Percentiles rank a stretch among this genome's conserved stretches.
Conservation (phyloP, 2,888 invertebrate genomes). For the Tinea pellionella region DNA sequence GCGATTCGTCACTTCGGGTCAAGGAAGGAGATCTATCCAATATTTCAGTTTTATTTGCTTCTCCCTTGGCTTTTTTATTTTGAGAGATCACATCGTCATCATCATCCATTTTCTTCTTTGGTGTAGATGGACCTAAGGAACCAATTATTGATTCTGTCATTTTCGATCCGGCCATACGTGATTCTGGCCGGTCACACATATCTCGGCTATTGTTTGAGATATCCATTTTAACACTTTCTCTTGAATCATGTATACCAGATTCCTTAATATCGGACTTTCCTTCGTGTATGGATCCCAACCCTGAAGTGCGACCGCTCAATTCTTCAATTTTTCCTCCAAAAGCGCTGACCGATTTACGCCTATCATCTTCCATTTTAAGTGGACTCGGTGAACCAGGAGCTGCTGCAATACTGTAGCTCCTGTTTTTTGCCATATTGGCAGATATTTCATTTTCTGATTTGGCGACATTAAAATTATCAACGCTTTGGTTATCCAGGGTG, state of each 20-base stretch:
- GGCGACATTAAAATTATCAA: constrained; percentile 37
- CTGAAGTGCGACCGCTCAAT: constrained; percentile 42
- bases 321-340: constrained; percentile 56
- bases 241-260: constrained; percentile 44
- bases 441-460: constrained; percentile 52
- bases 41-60: constrained; percentile 38
- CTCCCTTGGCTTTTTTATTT: constrained; percentile 31
- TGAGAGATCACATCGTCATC: constrained; percentile 57
- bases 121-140: constrained; percentile 38
- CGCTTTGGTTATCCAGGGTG: constrained; percentile 58
- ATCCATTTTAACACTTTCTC: constrained; percentile 53
- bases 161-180: constrained; percentile 54
- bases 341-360: constrained; percentile 60
- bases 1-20: constrained; percentile 61
- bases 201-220: constrained; percentile 38
- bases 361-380: constrained; percentile 57
- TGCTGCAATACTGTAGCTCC: constrained; percentile 66
- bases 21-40: constrained; percentile 61
- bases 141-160: constrained; percentile 65
- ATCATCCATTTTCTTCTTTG: constrained; percentile 50
- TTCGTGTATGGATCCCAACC: constrained; percentile 60
- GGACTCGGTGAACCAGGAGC: constrained; percentile 58
- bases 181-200: constrained; percentile 49
- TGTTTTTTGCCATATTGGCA: constrained; percentile 51
- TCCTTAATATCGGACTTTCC: constrained; percentile 53